Evolutionary conservation across 2,113 vertebrate genomes (phyloP).

Genomic region (Albula glossodonta): DNA sequence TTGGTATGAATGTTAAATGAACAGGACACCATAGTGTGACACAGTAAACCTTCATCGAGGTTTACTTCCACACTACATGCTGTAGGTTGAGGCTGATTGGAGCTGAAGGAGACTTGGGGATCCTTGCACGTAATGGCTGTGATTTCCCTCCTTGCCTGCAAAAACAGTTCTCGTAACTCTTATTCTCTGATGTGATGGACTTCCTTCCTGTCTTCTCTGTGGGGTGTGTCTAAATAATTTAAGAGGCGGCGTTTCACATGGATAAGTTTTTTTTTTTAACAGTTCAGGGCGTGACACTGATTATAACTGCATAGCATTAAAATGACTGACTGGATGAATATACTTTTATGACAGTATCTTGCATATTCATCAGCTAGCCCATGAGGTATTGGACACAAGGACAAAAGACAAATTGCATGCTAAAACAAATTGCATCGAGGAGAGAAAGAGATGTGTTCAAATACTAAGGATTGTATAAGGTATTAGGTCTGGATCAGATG

Average conservation of each 20-base stretch:
- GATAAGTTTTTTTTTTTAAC: slow-evolving; percentile 51
- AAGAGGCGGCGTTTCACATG: slow-evolving; percentile 50
- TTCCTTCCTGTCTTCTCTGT: slow-evolving; percentile 53
- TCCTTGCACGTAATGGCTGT: no score
- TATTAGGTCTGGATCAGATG: background rate
- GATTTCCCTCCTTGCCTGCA: background rate
- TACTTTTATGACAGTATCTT: no score
- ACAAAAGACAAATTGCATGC: slow-evolving; percentile 11
- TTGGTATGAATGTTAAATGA: no score
- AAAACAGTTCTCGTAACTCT: slow-evolving; percentile 48
- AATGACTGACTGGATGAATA: slow-evolving; percentile 29
- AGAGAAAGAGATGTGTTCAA: background rate
- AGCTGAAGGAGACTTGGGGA: background rate
- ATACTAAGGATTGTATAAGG: background rate
- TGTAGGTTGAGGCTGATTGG: background rate
- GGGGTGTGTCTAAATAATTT: slow-evolving; percentile 58
- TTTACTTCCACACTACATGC: no score
- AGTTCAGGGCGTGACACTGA: slow-evolving; percentile 41
- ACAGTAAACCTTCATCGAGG: no score
- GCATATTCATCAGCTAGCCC: no score
- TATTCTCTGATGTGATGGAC: slow-evolving; percentile 41
- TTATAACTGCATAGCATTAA: slow-evolving; percentile 44
- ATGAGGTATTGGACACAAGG: no score
- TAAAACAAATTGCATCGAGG: background rate
- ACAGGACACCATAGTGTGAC: no score